Percentiles rank a stretch among this genome's conserved stretches.
Evolutionary conservation across 1,140 invertebrate species (phyloP).

Genomic region (Drosophila virilis): DNA sequence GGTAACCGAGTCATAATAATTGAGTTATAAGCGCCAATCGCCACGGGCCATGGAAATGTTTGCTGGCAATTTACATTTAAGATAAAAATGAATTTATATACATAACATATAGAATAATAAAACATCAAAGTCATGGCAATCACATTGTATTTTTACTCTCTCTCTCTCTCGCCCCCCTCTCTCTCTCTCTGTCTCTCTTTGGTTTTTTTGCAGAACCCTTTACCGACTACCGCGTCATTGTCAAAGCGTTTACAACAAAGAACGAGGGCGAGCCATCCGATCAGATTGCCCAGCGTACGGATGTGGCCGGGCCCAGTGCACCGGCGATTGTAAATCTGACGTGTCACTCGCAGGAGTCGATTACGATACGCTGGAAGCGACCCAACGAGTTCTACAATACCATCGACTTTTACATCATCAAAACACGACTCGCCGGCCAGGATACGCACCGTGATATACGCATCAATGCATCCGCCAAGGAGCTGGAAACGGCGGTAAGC

Average conservation of each 20-base stretch:
- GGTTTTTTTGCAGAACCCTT: slow-evolving; percentile 89
- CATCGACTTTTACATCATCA: slow-evolving; percentile 92
- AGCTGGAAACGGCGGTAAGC: slow-evolving; percentile 87
- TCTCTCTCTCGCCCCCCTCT: no score
- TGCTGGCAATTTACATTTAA: slow-evolving; percentile 1
- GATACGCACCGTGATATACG: slow-evolving; percentile 87
- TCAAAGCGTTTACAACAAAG: slow-evolving; percentile 91
- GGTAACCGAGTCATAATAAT: neutral
- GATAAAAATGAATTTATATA: neutral
- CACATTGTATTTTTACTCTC: slow-evolving; percentile 15
- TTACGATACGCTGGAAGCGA: slow-evolving; percentile 92
- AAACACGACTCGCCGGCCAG: slow-evolving; percentile 87
- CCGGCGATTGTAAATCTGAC: slow-evolving; percentile 92
- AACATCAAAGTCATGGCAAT: slow-evolving; percentile 15
- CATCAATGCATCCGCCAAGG: slow-evolving; percentile 86
- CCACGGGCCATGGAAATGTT: neutral
- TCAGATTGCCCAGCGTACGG: slow-evolving; percentile 89
- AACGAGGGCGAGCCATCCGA: slow-evolving; percentile 91
- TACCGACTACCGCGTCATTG: slow-evolving; percentile 93
- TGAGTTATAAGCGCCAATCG: neutral
- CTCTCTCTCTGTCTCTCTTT: no score
- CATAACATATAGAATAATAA: neutral
- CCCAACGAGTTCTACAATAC: slow-evolving; percentile 90
- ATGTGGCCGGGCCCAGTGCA: slow-evolving; percentile 91
- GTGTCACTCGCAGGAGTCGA: slow-evolving; percentile 90